A percentile compares a stretch with the other conserved stretches of the same genome.
phyloP scores from a whole-genome alignment of 2,888 invertebrate genomes.

The Nomada hirtipes region DNA sequence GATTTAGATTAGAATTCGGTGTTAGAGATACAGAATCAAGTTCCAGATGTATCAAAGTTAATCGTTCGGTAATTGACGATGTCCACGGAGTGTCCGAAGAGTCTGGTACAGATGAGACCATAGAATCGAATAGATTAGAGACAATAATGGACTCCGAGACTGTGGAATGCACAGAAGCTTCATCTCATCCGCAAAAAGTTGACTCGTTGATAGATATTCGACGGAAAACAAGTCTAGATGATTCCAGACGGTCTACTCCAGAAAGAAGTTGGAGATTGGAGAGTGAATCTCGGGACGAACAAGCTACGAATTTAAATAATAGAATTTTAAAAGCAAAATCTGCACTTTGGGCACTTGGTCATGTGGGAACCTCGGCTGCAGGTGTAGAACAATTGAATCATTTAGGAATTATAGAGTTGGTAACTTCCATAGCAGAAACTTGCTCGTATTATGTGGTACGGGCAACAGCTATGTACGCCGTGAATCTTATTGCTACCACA shows the following conservation, averaged over 20 bases:
- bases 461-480: slow-evolving; percentile 94
- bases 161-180: slow-evolving; percentile 69
- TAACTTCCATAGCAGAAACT: slow-evolving; percentile 90
- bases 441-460: slow-evolving; percentile 94
- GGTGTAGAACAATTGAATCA: slow-evolving; percentile 91
- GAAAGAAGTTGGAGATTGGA: slow-evolving; percentile 78
- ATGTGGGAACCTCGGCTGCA: slow-evolving; percentile 91
- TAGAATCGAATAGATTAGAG: slow-evolving; percentile 78
- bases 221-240: slow-evolving; percentile 79
- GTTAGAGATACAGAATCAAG: slow-evolving; percentile 71
- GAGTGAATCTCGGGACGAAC: slow-evolving; percentile 72
- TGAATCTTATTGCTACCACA: slow-evolving; percentile 94
- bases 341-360: slow-evolving; percentile 95
- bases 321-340: slow-evolving; percentile 92
- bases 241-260: slow-evolving; percentile 80
- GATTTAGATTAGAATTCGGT: slow-evolving; percentile 77
- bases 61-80: slow-evolving; percentile 73
- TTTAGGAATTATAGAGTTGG: slow-evolving; percentile 85
- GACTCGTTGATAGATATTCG: slow-evolving; percentile 76
- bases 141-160: slow-evolving; percentile 81
- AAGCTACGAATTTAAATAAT: slow-evolving; percentile 66
- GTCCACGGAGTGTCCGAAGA: slow-evolving; percentile 74
- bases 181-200: slow-evolving; percentile 69
- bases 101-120: slow-evolving; percentile 73
- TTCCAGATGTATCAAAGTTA: slow-evolving; percentile 70